Conservation (phyloP, 2,113 vertebrate genomes). For the Zosterops japonicus region DNA sequence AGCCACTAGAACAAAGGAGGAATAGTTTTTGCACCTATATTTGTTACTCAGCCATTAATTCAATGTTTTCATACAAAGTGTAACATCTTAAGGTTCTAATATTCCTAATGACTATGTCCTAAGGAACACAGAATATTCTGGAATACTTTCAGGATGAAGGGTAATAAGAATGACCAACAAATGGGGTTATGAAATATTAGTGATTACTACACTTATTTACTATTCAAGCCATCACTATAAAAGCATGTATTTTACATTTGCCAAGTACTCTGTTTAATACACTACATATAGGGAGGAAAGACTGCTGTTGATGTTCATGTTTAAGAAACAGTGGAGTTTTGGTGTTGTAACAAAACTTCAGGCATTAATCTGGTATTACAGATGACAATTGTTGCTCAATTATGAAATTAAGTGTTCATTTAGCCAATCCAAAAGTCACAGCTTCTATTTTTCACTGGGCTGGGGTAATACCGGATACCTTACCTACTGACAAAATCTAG, state of each 20-base stretch:
- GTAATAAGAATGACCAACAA: not conserved
- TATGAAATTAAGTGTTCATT: not conserved
- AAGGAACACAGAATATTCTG: not conserved
- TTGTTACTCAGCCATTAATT: not conserved
- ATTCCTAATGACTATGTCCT: not conserved
- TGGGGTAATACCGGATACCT: not conserved
- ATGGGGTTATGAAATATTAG: not conserved
- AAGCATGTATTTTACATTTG: not conserved
- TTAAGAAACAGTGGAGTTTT: not conserved
- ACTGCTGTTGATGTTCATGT: not conserved
- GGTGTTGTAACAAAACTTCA: constrained; percentile 23
- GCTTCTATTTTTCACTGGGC: not conserved
- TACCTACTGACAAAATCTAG: not conserved
- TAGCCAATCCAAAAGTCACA: not conserved
- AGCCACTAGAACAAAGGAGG: not conserved
- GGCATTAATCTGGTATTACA: not conserved
- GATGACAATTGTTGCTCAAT: not conserved
- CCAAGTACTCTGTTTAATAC: not conserved
- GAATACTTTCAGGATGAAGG: not conserved
- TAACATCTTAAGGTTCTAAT: not conserved
- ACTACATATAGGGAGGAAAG: not conserved
- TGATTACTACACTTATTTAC: not conserved
- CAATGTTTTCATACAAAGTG: not conserved
- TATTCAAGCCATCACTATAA: not conserved
- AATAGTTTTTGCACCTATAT: not conserved